Conservation (phyloP, 2,113 vertebrate genomes). For the Podilymbus podiceps region DNA sequence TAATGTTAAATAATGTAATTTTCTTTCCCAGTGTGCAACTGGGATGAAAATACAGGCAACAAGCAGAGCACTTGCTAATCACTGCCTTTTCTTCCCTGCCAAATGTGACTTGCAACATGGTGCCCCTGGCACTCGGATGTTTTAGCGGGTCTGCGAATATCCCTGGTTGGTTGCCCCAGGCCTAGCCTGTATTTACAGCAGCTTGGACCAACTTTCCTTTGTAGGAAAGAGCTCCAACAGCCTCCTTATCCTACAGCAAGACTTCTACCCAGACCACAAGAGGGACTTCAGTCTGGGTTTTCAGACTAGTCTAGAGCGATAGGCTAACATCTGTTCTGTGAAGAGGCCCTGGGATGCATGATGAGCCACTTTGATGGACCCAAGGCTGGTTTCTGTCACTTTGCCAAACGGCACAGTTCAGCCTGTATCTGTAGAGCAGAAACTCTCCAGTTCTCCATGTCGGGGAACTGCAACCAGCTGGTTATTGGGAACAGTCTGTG, state of each 20-base stretch:
- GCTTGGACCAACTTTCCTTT: neutral
- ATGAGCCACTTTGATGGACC: neutral
- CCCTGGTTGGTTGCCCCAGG: neutral
- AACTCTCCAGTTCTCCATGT: neutral
- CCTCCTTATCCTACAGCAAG: neutral
- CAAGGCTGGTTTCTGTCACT: neutral
- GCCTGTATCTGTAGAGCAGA: neutral
- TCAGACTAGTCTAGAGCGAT: neutral
- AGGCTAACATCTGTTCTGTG: neutral
- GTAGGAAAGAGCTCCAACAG: neutral
- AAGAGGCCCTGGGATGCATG: no score
- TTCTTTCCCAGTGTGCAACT: neutral
- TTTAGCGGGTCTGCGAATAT: neutral
- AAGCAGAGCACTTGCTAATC: neutral
- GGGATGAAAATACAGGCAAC: neutral
- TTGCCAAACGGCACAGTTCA: neutral
- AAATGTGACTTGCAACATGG: neutral
- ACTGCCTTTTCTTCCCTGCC: neutral
- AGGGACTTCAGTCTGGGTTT: neutral
- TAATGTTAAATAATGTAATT: neutral
- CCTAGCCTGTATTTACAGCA: neutral
- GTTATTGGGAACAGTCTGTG: neutral
- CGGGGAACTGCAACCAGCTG: neutral
- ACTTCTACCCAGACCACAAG: neutral
- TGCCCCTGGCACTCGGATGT: neutral